Evolutionary conservation across 2,113 vertebrate genomes (phyloP), one percentile per base, ranked within the genome.

Genomic region (Anser brachyrhynchus): DNA sequence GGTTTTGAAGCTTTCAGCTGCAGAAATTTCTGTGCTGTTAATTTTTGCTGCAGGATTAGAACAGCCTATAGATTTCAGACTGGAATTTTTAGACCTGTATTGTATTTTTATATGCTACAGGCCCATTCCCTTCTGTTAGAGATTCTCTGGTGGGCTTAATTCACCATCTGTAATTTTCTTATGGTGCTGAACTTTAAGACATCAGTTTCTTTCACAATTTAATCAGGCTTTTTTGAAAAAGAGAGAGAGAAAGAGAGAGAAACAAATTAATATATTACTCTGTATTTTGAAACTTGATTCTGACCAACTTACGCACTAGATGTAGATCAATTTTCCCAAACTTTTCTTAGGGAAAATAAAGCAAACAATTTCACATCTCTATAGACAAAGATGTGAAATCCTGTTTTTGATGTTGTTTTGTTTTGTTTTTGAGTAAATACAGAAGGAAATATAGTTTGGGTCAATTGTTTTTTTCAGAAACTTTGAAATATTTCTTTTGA

Each of bases 111-210:
- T 58, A 84, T 89, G 46, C 22, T 76, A n/a, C 67, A 79, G n/a
- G 25, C 62, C 14, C 23, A 21, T 94, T 94, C 33, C 33, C 54
- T 88, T 84, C 92, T 89, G 66, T 58, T 87, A 66, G 46, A 77
- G 43, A 70, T 22, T 66, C 35, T 90, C 89, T 92, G 89, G 46
- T 37, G 89, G 89, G 77, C 41, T 94, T 70, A 62, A 81, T 91
- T 83, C 54, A 82, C 89, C 83, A 82, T 96, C 92, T 87, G 93
- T 93, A 89, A 87, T 79, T 89, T 90, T 84, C 77, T 70, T 6
- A 6, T 81, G 62, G 73, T 70, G 39, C 49, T 94, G 92, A 96
- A 95, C 80, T 95, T 90, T 76, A 66, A 94, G 66, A 76, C n/a
- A 19, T 11, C 7, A 7, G 4, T 62, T 93, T 82, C 43, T 90